Evolutionary conservation across 2,888 invertebrate species (phyloP), one percentile per base, ranked within the genome.

Genomic region (Apotomis capreana): DNA sequence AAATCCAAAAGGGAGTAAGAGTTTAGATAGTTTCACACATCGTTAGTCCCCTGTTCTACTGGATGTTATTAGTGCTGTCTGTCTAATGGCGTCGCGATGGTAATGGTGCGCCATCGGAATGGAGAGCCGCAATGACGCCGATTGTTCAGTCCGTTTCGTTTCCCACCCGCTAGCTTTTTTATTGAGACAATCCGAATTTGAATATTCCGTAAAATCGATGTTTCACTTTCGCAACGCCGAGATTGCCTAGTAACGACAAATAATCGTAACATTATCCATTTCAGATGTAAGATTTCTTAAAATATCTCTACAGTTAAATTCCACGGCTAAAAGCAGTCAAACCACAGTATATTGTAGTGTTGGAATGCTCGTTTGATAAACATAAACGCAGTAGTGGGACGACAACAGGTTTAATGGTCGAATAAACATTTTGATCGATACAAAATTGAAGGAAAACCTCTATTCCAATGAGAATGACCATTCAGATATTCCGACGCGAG

Each of bases 131-230:
- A 81, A 82, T 81, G 79, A 78, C 77, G 69, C 74, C 83, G 78
- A 88, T 88, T 89, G 87, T 89, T 85, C 78, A 70, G 73, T 72
- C 75, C 78, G 82, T 86, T 88, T 86, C 83, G 80, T 83, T 89
- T 90, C 89, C 83, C 88, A 88, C 75, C 77, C 75, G 80, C 72
- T 70, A 72, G 68, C 74, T 78, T 79, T 79, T 83, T 81, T 78
- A 78, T 81, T 75, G 60, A 65, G 70, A 74, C 67, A 68, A 64
- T 69, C 68, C 71, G 68, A 74, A 74, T 77, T 77, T 75, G 73
- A 73, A 67, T 72, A 59, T 68, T 54, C 71, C 75, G 63, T 74
- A 61, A 71, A 83, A 79, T 78, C 77, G 77, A 78, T 79, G 78
- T 78, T 73, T 77, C 74, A 80, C 83, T 84, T 84, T 86, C 84